A percentile compares a stretch with the other conserved stretches of the same genome.
Evolutionary conservation across 2,888 invertebrate species (phyloP).

Genomic region (Limnephilus marmoratus): DNA sequence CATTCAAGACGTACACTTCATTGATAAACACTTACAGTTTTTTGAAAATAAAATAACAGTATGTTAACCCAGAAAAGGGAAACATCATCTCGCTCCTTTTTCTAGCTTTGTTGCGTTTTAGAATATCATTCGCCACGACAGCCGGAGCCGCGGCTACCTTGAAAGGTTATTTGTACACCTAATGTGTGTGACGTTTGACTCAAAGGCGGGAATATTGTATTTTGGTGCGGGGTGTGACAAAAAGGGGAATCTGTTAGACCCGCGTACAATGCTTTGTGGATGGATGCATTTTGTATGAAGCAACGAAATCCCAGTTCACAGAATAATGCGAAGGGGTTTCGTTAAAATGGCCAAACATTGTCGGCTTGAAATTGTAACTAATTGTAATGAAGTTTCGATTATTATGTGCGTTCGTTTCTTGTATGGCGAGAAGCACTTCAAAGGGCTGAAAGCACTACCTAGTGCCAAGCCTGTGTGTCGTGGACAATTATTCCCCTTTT

Average conservation of each 20-base stretch:
- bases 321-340: slow-evolving; percentile 52
- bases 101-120: slow-evolving; percentile 35
- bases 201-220: slow-evolving; percentile 36
- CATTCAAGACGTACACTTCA: slow-evolving; percentile 60
- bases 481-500: slow-evolving; percentile 35
- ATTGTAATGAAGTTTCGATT: slow-evolving; percentile 63
- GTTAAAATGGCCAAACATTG: slow-evolving; percentile 62
- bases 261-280: slow-evolving; percentile 42
- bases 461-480: background rate
- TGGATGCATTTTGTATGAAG: slow-evolving; percentile 51
- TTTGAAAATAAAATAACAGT: slow-evolving; percentile 38
- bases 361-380: slow-evolving; percentile 61
- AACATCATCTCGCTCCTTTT: slow-evolving; percentile 50
- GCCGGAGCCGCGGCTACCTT: slow-evolving; percentile 45
- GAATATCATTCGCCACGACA: slow-evolving; percentile 49
- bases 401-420: slow-evolving; percentile 44
- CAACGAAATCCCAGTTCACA: slow-evolving; percentile 56
- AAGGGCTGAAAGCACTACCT: background rate
- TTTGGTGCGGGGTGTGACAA: slow-evolving; percentile 54
- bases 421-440: slow-evolving; percentile 40
- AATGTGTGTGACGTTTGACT: slow-evolving; percentile 60
- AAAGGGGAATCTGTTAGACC: slow-evolving; percentile 51
- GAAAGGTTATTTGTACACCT: slow-evolving; percentile 56
- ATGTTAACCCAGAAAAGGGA: slow-evolving; percentile 39
- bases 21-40: slow-evolving; percentile 61